Base-by-base conservation (phyloP, 2,888 invertebrate genomes). In the Chrysolina americana region DNA sequence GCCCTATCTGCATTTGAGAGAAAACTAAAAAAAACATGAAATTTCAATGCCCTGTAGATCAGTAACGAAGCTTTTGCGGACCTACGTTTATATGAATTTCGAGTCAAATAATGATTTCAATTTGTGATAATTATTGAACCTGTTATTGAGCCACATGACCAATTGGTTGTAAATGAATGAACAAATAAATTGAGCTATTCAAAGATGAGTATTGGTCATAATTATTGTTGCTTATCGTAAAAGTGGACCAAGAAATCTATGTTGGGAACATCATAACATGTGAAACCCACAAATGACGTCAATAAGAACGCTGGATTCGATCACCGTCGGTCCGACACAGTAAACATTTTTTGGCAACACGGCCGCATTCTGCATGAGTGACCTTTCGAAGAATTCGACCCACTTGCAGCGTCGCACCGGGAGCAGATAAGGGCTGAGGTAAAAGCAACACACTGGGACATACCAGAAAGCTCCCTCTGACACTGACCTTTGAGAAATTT, bases 401-500 rank as follows among this genome's bases (percentile, higher is more conserved):
- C 17, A 21, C 21, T 44, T 47, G 47, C 65, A 73, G 15, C 11
- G 69, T 44, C 69, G 70, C 66, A 50, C 48, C 6, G 10, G 19
- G 11, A 48, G 70, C 66, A 68, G 63, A 23, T 11, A 28, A 59
- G 62, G 62, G 69, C 21, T 23, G 63, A 5, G 13, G 17, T 11
- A 19, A 53, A 70, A 65, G 48, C 41, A 65, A 65, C 53, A 62
- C 64, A 44, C 53, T 21, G 21, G 53, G 64, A 74, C 73, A 69
- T 44, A 59, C 65, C 62, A 65, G 59, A 47, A 19, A n/a, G 23
- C 41, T 28, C 41, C n/a, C 21, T 50, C 19, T 62, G 72, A 70
- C 72, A 82, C 82, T 81, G 81, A 82, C 83, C 82, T 83, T 81
- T 79, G 68, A 79, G 77, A 78, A 81, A 78, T 81, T 82, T 81